Percentiles rank a stretch among this genome's conserved stretches.
phyloP scores from a whole-genome alignment of 1,140 invertebrate species.

The Heliconius melpomene region DNA sequence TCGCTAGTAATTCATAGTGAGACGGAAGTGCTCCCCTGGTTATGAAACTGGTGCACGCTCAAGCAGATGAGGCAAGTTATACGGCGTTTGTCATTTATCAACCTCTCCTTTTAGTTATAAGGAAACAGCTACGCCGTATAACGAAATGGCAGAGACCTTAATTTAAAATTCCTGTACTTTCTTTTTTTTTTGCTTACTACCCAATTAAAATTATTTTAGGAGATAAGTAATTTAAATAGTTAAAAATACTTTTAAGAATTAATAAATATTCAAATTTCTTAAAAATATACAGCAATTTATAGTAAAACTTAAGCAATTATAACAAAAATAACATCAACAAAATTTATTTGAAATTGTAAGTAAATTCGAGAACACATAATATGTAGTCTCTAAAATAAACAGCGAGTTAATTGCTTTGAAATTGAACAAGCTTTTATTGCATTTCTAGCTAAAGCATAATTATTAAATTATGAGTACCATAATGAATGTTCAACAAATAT shows the following conservation, averaged over 20 bases:
- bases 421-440: slow-evolving; percentile 25
- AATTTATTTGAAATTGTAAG: not conserved
- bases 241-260: no score
- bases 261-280: no score
- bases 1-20: slow-evolving; percentile 69
- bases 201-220: no score
- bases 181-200: no score
- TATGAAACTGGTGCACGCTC: slow-evolving; percentile 50
- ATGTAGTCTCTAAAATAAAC: slow-evolving; percentile 19
- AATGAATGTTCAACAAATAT: slow-evolving; percentile 20
- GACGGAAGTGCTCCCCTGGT: slow-evolving; percentile 58
- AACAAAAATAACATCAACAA: not conserved
- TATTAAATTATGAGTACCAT: slow-evolving; percentile 26
- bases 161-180: not conserved
- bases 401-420: slow-evolving; percentile 26
- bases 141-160: not conserved
- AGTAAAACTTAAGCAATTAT: not conserved
- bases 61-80: slow-evolving; percentile 45
- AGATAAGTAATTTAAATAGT: no score
- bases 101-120: slow-evolving; percentile 37
- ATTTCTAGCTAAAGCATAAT: slow-evolving; percentile 31
- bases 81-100: slow-evolving; percentile 41
- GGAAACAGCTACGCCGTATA: not conserved
- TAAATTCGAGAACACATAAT: slow-evolving; percentile 4
- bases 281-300: no score